phyloP scores from a whole-genome alignment of 2,888 invertebrate species.

The Pristionchus entomophagus region DNA sequence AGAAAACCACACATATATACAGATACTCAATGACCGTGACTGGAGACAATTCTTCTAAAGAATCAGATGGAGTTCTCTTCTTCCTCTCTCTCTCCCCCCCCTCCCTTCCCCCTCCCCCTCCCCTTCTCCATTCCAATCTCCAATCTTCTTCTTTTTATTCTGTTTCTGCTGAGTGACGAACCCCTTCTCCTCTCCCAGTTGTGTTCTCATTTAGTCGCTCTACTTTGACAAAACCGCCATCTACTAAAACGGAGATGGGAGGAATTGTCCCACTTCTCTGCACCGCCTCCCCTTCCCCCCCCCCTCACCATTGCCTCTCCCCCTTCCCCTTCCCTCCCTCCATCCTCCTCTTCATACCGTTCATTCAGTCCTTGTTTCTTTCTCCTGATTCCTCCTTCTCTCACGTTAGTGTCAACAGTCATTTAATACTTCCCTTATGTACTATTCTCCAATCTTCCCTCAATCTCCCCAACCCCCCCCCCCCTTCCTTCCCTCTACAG shows the following conservation, averaged over 20 bases:
- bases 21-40: background rate
- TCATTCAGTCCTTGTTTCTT: background rate
- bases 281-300: too few species aligned
- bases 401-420: background rate
- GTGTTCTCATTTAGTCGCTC: slow-evolving; percentile 23
- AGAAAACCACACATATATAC: too few species aligned
- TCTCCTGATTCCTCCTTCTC: background rate
- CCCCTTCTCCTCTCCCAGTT: background rate
- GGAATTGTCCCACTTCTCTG: background rate
- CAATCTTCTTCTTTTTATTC: slow-evolving; percentile 12
- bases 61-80: background rate
- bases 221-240: background rate
- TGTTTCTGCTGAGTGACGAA: background rate
- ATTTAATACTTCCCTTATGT: background rate
- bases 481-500: background rate
- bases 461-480: background rate
- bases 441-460: background rate
- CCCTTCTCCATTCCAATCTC: slow-evolving; percentile 10
- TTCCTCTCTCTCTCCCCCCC: background rate
- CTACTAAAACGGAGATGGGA: background rate
- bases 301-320: background rate
- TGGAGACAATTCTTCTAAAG: background rate
- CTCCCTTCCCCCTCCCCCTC: too few species aligned
- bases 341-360: background rate
- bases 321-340: background rate